Evolutionary conservation across 1,140 invertebrate species (phyloP).

Genomic region (Brachystomella parvula): DNA sequence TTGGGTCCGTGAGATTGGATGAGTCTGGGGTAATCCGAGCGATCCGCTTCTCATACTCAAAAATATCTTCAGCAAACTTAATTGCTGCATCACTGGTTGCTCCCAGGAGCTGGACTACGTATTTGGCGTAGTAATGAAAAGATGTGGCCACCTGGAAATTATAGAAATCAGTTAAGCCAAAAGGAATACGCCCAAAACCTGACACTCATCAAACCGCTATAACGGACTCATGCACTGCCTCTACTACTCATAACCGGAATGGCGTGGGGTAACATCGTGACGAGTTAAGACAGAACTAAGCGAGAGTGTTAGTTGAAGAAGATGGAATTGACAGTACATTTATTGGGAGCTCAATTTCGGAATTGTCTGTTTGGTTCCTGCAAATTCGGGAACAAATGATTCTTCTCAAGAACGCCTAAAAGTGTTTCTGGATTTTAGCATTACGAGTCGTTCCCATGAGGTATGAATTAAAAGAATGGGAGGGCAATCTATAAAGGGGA

Average conservation of each 20-base stretch:
- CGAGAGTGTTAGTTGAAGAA: too few relatives aligned
- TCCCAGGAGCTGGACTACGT: slow-evolving; percentile 48
- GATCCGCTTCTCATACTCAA: slow-evolving; percentile 53
- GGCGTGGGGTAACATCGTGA: too few relatives aligned
- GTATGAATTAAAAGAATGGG: slow-evolving; percentile 8
- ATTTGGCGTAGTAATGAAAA: slow-evolving; percentile 52
- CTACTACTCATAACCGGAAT: too few relatives aligned
- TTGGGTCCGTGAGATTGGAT: slow-evolving; percentile 41
- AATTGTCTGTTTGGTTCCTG: neutral
- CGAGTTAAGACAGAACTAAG: too few relatives aligned
- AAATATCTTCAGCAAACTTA: slow-evolving; percentile 52
- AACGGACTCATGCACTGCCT: too few relatives aligned
- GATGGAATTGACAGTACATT: neutral
- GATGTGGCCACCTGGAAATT: slow-evolving; percentile 45
- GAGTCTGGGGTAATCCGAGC: slow-evolving; percentile 49
- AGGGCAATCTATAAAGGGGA: neutral
- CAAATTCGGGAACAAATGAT: neutral
- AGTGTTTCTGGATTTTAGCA: neutral
- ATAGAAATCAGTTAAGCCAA: neutral
- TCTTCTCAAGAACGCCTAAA: neutral
- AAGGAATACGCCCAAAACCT: too few relatives aligned
- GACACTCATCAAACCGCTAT: too few relatives aligned
- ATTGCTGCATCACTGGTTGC: slow-evolving; percentile 46
- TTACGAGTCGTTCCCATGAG: too few relatives aligned
- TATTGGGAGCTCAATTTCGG: neutral